Conservation (phyloP, 2,797 vertebrate genomes). For the Chlorospingus flavigularis region DNA sequence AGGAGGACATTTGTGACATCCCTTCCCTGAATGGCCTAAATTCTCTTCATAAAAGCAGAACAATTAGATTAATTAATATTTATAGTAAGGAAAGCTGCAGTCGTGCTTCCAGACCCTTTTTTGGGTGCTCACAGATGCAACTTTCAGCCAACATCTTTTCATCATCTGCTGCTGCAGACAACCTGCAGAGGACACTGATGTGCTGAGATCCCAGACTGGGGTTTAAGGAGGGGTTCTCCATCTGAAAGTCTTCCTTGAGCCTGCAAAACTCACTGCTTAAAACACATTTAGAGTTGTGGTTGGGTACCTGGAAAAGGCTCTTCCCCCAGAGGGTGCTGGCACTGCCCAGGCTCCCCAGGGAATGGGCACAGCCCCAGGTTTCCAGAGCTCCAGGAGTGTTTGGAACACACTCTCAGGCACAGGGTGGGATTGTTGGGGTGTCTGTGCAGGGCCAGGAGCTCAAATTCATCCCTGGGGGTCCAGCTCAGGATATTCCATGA, state of each 20-base stretch:
- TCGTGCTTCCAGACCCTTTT: background rate
- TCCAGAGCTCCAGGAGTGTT: background rate
- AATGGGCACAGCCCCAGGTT: background rate
- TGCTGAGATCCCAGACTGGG: background rate
- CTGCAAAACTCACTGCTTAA: background rate
- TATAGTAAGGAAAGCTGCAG: background rate
- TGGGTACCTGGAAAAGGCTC: background rate
- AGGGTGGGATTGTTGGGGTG: background rate
- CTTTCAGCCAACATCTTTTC: background rate
- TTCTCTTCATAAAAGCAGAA: background rate
- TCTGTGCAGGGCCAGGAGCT: background rate
- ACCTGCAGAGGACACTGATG: background rate
- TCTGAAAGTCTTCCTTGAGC: background rate
- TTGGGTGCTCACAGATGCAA: background rate
- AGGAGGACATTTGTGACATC: background rate
- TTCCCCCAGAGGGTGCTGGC: background rate
- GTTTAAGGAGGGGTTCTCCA: background rate
- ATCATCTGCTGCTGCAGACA: background rate
- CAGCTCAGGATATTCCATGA: background rate
- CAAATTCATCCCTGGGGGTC: background rate
- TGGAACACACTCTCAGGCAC: rapidly evolving
- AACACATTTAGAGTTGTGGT: background rate
- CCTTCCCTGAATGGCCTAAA: background rate
- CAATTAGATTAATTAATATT: background rate
- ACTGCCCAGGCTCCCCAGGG: background rate